Conservation (phyloP, 2,888 invertebrate genomes). For the Pediacus dermestoides region DNA sequence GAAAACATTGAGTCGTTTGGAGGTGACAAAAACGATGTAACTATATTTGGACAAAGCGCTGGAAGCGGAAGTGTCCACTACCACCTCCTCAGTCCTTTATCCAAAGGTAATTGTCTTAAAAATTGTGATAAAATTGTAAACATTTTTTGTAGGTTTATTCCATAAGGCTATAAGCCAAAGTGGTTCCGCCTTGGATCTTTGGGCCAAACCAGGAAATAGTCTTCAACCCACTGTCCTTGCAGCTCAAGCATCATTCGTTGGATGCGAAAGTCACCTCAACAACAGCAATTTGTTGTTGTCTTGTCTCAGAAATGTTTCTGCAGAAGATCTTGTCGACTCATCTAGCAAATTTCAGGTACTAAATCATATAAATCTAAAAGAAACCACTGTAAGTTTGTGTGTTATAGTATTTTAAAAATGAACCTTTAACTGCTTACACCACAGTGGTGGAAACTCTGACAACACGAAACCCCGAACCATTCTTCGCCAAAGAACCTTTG, state of each 20-base stretch:
- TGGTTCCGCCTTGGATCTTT: conserved; percentile 49
- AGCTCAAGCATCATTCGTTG: conserved; percentile 47
- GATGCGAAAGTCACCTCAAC: conserved; percentile 38
- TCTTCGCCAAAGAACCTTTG: conserved; percentile 49
- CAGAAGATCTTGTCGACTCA: conserved; percentile 43
- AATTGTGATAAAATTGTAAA: neutral
- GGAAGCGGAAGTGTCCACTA: conserved; percentile 51
- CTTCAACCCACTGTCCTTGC: conserved; percentile 35
- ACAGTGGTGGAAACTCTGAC: conserved; percentile 49
- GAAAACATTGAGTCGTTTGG: conserved; percentile 49
- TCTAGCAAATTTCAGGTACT: conserved; percentile 50
- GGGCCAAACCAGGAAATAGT: conserved; percentile 40
- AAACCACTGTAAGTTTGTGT: neutral
- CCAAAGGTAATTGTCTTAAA: conserved; percentile 37
- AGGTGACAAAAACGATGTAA: conserved; percentile 49
- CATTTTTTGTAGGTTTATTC: conserved; percentile 44
- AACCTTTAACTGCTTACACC: conserved; percentile 52
- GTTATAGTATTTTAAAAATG: conserved; percentile 49
- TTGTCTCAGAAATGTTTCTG: conserved; percentile 48
- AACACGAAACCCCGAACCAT: conserved; percentile 45
- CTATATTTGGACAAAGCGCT: conserved; percentile 53
- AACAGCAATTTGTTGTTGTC: conserved; percentile 42
- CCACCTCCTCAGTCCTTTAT: conserved; percentile 50
- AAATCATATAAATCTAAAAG: conserved; percentile 3
- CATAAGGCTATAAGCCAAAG: conserved; percentile 51